Conservation (phyloP, 2,113 vertebrate species). For the Sisor rabdophorus region DNA sequence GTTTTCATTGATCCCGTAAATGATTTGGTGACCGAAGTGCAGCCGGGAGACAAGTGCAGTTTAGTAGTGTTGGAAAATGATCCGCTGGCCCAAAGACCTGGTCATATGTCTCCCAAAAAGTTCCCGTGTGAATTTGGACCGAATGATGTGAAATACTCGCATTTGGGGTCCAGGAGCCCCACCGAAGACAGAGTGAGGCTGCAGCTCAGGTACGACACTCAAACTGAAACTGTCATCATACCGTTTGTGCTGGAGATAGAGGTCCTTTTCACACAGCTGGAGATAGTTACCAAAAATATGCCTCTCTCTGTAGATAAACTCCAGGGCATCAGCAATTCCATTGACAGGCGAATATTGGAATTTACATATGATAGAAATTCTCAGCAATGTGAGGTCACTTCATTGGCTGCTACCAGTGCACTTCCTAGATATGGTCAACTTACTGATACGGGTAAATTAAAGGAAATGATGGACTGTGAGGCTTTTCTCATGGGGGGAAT, state of each 20-base stretch:
- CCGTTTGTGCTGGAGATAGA: slow-evolving; percentile 89
- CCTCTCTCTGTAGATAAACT: slow-evolving; percentile 82
- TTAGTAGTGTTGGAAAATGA: slow-evolving; percentile 86
- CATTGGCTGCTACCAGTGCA: slow-evolving; percentile 64
- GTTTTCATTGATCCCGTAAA: slow-evolving; percentile 85
- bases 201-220: slow-evolving; percentile 89
- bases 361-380: slow-evolving; percentile 79
- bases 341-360: slow-evolving; percentile 79
- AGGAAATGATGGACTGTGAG: slow-evolving; percentile 79
- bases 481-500: slow-evolving; percentile 77
- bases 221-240: slow-evolving; percentile 78
- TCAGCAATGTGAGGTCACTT: slow-evolving; percentile 77
- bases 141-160: slow-evolving; percentile 83
- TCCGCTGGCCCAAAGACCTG: slow-evolving; percentile 83
- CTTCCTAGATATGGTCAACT: slow-evolving; percentile 86
- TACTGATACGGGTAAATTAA: slow-evolving; percentile 65
- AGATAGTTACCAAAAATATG: slow-evolving; percentile 86
- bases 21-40: slow-evolving; percentile 87
- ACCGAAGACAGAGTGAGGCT: slow-evolving; percentile 80
- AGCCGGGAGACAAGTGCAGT: slow-evolving; percentile 83
- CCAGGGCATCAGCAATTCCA: slow-evolving; percentile 77
- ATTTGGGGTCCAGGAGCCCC: slow-evolving; percentile 87
- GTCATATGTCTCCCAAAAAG: slow-evolving; percentile 81
- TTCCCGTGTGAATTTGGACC: slow-evolving; percentile 89
- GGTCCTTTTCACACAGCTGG: slow-evolving; percentile 89